Percentiles rank a stretch among this genome's conserved stretches.
Conservation (phyloP, 2,797 vertebrate genomes). For the Eulemur albifrons region DNA sequence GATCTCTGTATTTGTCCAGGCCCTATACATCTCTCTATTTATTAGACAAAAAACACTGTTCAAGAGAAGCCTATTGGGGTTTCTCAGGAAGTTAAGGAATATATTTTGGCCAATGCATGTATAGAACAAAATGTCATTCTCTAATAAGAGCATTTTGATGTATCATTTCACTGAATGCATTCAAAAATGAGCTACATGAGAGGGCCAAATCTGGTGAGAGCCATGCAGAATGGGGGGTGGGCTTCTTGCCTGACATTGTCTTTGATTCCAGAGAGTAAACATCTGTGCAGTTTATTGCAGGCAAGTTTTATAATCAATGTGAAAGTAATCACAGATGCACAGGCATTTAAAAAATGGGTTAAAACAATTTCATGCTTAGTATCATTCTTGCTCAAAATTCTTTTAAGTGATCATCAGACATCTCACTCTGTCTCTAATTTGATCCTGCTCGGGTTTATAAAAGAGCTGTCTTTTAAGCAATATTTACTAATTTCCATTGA, state of each 20-base stretch:
- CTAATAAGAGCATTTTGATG: background rate
- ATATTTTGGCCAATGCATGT: background rate
- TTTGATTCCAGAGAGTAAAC: background rate
- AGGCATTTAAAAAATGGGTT: background rate
- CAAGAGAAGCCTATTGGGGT: background rate
- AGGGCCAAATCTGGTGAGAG: background rate
- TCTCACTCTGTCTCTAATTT: slow-evolving; percentile 11
- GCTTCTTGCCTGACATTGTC: background rate
- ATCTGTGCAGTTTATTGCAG: background rate
- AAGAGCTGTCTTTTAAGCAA: background rate
- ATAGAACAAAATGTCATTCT: background rate
- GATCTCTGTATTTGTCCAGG: background rate
- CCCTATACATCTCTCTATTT: background rate
- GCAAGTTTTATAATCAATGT: background rate
- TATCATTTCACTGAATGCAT: background rate
- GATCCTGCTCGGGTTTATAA: background rate
- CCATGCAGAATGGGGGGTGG: background rate
- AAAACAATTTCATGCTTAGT: slow-evolving; percentile 15
- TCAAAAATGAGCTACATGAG: background rate
- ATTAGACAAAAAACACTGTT: background rate
- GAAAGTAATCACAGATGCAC: background rate
- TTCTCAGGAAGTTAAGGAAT: slow-evolving; percentile 1
- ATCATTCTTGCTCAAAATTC: slow-evolving; percentile 6
- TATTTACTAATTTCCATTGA: background rate
- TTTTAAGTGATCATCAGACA: background rate